These are phyloP conservation scores for Hemithea aestivaria DNA, from an alignment of 2,888 invertebrate species.

Conservation along the genomic window DNA sequence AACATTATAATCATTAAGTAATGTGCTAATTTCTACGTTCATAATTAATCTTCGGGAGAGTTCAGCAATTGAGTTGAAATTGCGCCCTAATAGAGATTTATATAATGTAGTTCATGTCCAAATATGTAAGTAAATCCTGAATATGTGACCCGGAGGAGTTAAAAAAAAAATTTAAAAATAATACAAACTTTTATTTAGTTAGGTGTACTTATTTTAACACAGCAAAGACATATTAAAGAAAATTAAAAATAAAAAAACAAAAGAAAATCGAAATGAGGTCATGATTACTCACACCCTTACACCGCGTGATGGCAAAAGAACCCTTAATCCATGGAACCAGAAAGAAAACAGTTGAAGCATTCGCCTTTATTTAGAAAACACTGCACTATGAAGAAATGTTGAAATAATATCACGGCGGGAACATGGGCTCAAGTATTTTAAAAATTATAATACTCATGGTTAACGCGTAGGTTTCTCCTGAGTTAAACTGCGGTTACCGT, in stretches of 20 bases:
- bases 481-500: slow-evolving; percentile 41
- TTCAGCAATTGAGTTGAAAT: too few relatives aligned
- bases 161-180: too few relatives aligned
- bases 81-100: too few relatives aligned
- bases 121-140: too few relatives aligned
- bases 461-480: slow-evolving; percentile 32
- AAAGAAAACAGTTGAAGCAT: slow-evolving; percentile 4
- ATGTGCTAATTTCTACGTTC: too few relatives aligned
- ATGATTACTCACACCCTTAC: slow-evolving; percentile 19
- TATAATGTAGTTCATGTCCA: too few relatives aligned
- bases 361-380: slow-evolving; percentile 6
- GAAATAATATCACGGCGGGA: slow-evolving; percentile 47
- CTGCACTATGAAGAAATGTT: not conserved
- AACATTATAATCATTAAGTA: too few relatives aligned
- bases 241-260: not conserved
- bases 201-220: too few relatives aligned
- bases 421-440: slow-evolving; percentile 41
- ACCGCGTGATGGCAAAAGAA: not conserved
- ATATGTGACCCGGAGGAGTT: too few relatives aligned
- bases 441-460: slow-evolving; percentile 39
- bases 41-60: too few relatives aligned
- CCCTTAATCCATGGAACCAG: not conserved
- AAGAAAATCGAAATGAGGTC: slow-evolving; percentile 12
- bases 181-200: too few relatives aligned
- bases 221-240: too few relatives aligned